Percentiles rank a stretch among this genome's conserved stretches.
phyloP scores from a whole-genome alignment of 2,888 invertebrate species.

The Craniophora ligustri region DNA sequence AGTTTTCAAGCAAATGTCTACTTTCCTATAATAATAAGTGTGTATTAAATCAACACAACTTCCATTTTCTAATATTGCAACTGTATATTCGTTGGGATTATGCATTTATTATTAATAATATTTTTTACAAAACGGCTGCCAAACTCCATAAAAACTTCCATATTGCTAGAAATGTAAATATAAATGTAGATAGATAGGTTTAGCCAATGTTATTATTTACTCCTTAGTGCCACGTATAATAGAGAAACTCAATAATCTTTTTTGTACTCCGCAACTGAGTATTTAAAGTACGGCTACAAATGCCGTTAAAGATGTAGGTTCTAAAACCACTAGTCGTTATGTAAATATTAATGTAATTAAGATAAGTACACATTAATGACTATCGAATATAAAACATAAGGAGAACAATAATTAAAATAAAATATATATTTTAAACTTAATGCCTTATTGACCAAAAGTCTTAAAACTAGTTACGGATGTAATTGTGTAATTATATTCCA shows the following conservation, averaged over 20 bases:
- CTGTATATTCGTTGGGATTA: constrained; percentile 22
- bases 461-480: constrained; percentile 87
- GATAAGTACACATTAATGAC: constrained; percentile 72
- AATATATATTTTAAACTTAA: constrained; percentile 88
- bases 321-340: constrained; percentile 62
- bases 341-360: constrained; percentile 84
- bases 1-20: too few relatives aligned
- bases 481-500: constrained; percentile 79
- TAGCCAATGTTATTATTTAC: constrained; percentile 65
- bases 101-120: constrained; percentile 30
- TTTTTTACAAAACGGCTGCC: constrained; percentile 70
- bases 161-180: constrained; percentile 76
- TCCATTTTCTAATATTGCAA: constrained; percentile 24
- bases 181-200: constrained; percentile 77
- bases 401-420: constrained; percentile 87
- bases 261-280: constrained; percentile 73
- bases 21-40: background rate
- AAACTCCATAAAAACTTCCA: constrained; percentile 69
- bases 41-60: constrained; percentile 21
- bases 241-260: constrained; percentile 67
- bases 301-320: constrained; percentile 50
- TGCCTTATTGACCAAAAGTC: constrained; percentile 89
- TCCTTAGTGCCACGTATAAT: constrained; percentile 70
- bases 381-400: constrained; percentile 84
- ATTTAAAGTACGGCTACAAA: constrained; percentile 54